phyloP scores from a whole-genome alignment of 1,140 invertebrate species.

The Chionoecetes opilio region DNA sequence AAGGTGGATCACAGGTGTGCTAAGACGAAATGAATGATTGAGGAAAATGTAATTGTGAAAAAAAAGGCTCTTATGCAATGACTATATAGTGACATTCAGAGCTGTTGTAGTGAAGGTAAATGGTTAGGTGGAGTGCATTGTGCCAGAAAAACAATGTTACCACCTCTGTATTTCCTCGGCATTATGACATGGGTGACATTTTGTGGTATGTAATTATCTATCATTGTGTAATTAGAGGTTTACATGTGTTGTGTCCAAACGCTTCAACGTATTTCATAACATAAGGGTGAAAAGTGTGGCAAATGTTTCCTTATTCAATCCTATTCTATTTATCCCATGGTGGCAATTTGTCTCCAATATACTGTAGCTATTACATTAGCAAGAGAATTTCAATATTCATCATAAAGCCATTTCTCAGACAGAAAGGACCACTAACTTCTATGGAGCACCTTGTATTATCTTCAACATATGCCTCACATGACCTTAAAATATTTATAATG shows the following conservation, averaged over 20 bases:
- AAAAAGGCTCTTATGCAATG: neutral
- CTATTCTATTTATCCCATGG: neutral
- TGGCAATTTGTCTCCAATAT: neutral
- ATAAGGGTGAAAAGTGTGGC: neutral
- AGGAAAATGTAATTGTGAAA: neutral
- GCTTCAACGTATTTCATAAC: neutral
- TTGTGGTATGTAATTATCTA: no score
- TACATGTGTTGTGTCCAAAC: neutral
- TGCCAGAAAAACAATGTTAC: neutral
- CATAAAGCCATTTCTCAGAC: neutral
- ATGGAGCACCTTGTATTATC: neutral
- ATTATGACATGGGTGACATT: neutral
- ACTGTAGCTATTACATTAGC: neutral
- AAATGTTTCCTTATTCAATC: neutral
- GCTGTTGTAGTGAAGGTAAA: neutral
- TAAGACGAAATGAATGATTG: neutral
- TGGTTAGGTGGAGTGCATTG: neutral
- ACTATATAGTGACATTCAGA: neutral
- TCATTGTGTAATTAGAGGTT: neutral
- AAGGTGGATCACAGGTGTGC: neutral
- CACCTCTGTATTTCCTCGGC: neutral
- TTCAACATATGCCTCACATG: neutral
- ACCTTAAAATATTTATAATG: neutral
- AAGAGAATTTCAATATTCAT: neutral
- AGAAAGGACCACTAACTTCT: neutral